Evolutionary conservation across 37 sponge, comb jelly and placozoan genomes (phyloP).

Genomic region (Chondrosia reniformis): DNA sequence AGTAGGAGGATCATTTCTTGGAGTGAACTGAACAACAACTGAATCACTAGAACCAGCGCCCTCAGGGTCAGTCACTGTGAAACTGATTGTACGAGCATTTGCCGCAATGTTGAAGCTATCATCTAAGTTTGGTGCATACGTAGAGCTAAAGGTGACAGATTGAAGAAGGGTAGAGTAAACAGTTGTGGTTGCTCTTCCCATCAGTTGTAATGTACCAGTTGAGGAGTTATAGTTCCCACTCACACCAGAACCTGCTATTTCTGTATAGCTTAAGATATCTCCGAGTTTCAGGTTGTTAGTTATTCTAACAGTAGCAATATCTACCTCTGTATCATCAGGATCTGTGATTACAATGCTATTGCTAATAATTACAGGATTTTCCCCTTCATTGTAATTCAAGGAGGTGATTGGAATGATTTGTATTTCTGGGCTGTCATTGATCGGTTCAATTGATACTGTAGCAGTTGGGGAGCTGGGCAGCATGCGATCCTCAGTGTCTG

Average conservation of each 20-base stretch:
- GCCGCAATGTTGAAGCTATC: conserved; percentile 1
- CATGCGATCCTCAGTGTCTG: conserved; percentile 32
- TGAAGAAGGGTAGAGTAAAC: conserved; percentile 24
- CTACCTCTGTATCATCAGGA: conserved; percentile 40
- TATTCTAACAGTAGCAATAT: conserved; percentile 37
- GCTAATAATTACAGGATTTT: conserved; percentile 24
- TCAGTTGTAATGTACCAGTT: conserved; percentile 31
- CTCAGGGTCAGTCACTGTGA: conserved; percentile 46
- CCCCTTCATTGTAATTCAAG: conserved; percentile 41
- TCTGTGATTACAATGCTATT: conserved; percentile 26
- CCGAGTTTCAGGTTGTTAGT: not conserved
- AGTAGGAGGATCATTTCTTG: conserved; percentile 46
- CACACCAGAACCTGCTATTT: not conserved
- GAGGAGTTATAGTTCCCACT: not conserved
- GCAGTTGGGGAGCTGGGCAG: conserved; percentile 21
- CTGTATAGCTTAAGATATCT: conserved; percentile 1
- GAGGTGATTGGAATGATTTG: not conserved
- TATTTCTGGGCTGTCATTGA: conserved; percentile 50
- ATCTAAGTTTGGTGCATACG: conserved; percentile 59
- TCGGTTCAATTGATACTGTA: conserved; percentile 26
- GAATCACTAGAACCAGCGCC: conserved; percentile 29
- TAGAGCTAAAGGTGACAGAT: conserved; percentile 37
- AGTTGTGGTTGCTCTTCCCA: conserved; percentile 35
- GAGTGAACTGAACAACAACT: conserved; percentile 40
- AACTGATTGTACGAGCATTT: conserved; percentile 20